Evolutionary conservation across 2,797 vertebrate species (phyloP), one percentile per base, ranked within the genome.

Genomic region (Sebastes vulpes): DNA sequence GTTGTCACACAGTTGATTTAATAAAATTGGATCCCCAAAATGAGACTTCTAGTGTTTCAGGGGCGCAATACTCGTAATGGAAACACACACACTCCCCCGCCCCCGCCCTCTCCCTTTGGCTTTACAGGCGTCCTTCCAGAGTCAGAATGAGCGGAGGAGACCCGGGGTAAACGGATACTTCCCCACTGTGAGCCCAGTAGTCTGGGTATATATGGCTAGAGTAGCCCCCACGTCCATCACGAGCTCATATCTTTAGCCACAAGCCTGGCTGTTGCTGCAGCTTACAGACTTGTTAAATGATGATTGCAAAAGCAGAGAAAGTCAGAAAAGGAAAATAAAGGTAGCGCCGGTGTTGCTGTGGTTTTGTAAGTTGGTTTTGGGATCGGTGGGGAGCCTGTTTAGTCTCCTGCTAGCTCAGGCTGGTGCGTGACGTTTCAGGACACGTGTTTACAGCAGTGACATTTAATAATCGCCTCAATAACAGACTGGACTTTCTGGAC

Each of bases 1-100:
- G 63, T 92, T 86, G 90, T 94, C 91, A 86, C 90, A 91, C 85
- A 81, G 85, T 87, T 89, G 90, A 91, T 94, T 95, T 93, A 93
- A 94, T 92, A 93, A 95, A 95, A 95, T 64, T 94, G 92, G 92
- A 94, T 91, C 90, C 85, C 87, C 78, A 91, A 92, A 93, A 93
- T 91, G 92, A 94, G 92, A 84, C 89, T 92, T 92, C 81, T 88
- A 86, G 88, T 84, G 85, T 94, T 94, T 91, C 86, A 85, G 85
- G 87, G 80, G 75, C 64, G 57, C 81, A 88, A 75, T 32, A 81
- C 77, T 78, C 64, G 75, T 92, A 92, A 94, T 94, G 92, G 92
- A 94, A 95, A 94, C 68, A 85, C 85, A 80, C 69, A 75, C 67
- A 72, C 58, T 38, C 57, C 23, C 61, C 48, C 7, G 50, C 4